Percentiles rank a stretch among this genome's conserved stretches.
phyloP scores from a whole-genome alignment of 2,113 vertebrate genomes.

The Paradisaea rubra region DNA sequence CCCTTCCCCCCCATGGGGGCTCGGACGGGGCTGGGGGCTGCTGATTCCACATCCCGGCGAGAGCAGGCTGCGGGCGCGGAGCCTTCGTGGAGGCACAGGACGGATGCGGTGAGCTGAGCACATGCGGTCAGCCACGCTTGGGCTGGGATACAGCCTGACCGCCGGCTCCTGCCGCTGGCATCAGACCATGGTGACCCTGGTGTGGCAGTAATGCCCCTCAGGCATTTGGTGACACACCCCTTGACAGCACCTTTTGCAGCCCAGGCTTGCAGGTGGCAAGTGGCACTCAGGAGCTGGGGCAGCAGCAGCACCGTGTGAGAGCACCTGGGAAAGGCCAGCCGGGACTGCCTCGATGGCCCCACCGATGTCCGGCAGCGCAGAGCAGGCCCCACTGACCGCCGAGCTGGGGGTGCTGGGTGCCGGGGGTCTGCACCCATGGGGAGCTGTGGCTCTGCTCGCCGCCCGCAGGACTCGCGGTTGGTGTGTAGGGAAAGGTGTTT shows the following conservation, averaged over 20 bases:
- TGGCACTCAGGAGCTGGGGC: accelerated
- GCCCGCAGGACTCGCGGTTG: accelerated
- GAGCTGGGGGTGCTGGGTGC: accelerated
- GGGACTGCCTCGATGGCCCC: accelerated
- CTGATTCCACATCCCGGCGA: conserved; percentile 33
- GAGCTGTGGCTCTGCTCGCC: not conserved
- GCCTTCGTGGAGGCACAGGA: not conserved
- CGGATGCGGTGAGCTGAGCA: accelerated
- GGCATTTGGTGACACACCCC: too few species aligned
- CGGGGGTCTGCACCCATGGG: not conserved
- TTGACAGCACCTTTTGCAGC: accelerated
- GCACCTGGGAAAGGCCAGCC: not conserved
- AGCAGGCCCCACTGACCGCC: accelerated
- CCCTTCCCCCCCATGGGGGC: conserved; percentile 58
- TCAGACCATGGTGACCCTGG: not conserved
- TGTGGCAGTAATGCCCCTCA: accelerated
- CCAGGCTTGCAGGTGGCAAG: not conserved
- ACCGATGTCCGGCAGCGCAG: accelerated
- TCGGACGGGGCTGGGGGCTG: conserved; percentile 32
- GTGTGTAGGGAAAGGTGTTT: not conserved
- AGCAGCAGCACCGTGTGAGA: accelerated
- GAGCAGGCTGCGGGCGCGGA: not conserved
- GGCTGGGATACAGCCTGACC: not conserved
- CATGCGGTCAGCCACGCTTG: accelerated
- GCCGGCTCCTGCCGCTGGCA: not conserved